Conservation (phyloP, 30 jellyfish, hydroid and myxozoan species). For the Clytia hemisphaerica region DNA sequence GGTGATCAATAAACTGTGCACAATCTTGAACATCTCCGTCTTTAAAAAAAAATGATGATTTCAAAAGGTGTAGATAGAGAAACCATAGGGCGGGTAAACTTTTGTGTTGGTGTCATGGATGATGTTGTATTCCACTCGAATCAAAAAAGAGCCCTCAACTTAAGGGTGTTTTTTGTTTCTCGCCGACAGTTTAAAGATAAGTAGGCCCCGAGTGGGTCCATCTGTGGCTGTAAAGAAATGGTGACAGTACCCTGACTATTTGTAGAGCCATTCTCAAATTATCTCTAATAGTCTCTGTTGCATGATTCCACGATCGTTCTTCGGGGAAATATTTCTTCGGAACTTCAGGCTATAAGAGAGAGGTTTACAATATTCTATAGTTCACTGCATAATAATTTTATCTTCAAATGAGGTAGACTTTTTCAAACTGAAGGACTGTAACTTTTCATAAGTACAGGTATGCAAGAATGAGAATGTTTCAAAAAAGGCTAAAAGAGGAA, state of each 20-base stretch:
- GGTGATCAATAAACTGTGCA: constrained; percentile 59
- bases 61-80: background rate
- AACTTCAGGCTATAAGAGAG: constrained; percentile 58
- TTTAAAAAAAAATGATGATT: constrained; percentile 11
- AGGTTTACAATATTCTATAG: no score
- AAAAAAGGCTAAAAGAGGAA: no score
- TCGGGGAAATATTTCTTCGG: constrained; percentile 92
- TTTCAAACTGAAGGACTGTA: no score
- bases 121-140: no score
- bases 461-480: no score
- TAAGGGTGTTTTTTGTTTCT: no score
- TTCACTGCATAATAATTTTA: background rate
- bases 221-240: background rate
- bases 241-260: constrained; percentile 52
- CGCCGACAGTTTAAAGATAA: no score
- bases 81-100: background rate
- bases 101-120: no score
- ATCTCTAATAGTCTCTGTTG: constrained; percentile 48
- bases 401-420: background rate
- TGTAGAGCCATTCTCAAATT: constrained; percentile 77
- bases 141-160: no score
- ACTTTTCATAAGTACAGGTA: no score
- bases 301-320: constrained; percentile 75
- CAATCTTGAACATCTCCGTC: constrained; percentile 80
- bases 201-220: no score